Evolutionary conservation across 2,888 invertebrate species (phyloP), one percentile per base, ranked within the genome.

Genomic region (Zaprionus lineosus): DNA sequence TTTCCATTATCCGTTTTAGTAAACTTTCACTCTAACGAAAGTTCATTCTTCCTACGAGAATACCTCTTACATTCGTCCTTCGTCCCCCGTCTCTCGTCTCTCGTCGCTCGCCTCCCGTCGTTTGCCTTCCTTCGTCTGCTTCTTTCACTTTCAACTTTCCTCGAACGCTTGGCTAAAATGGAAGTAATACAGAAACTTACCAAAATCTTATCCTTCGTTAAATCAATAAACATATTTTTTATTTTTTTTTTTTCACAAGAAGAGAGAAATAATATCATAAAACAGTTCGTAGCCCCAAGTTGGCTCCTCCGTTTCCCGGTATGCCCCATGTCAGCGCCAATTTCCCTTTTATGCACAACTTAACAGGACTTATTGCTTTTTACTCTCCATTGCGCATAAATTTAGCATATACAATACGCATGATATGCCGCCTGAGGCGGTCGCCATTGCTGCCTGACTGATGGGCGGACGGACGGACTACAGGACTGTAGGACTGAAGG

Each of bases 341-440:
- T 84, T 79, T 79, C 72, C 59, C 64, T 77, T 82, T 79, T 82
- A 78, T 79, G 78, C 78, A 72, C 78, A 79, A 79, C 82, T 84
- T 84, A 82, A 64, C 78, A 74, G 78, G 72, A 78, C 82, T 79
- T 84, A 84, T 79, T 79, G 78, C 84, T 79, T 79, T 79, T 79
- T 56, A 84, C 78, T 84, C 82, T 74, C 74, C 82, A 84, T 64
- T 84, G 78, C 78, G 82, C 84, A 84, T 71, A 82, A 77, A 74
- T 68, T 84, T 78, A 74, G 78, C 74, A 74, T 72, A 56, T 50
- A 65, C 57, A 60, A 59, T 66, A 60, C 73, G 76, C 69, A 75
- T 46, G 60, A 63, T 57, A 62, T 70, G 56, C 53, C 33, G 59
- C 48, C 59, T 34, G 8, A 46, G 43, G 44, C 51, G 41, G 34